Base-by-base conservation (phyloP, 2,113 vertebrate genomes). In the Oxyruncus cristatus region DNA sequence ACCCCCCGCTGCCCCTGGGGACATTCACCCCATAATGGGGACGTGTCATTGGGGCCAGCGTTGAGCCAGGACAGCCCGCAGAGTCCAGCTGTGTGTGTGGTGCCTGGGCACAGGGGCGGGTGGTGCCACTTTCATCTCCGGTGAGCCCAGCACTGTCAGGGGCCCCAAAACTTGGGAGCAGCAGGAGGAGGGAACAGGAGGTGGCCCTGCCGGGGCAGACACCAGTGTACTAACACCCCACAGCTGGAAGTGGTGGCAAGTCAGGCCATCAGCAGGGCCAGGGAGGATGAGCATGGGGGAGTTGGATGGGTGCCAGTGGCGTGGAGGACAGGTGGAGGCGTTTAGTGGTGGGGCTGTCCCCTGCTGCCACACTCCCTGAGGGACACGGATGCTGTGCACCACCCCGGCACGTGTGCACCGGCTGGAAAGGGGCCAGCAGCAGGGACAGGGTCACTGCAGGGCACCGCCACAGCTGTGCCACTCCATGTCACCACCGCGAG, bases 11-110 rank as follows among this genome's bases (percentile, higher is more conserved):
- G 73, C 5, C 65, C 93, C n/a, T 3, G 77, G 39, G 95, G 85
- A 68, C 49, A 0, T 47, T 85, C 59, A 87, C 91, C 91, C 52
- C 53, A 49, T 19, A 0, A 2, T 5, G 3, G 63, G 68, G 16
- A 44, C 14, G 0, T 12, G 37, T 49, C 74, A 4, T 4, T 44
- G 46, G 2, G 4, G 84, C 33, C 37, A 33, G 26, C 4, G 2
- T 2, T 4, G 37, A 56, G 66, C 79, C 17, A 6, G 53, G 55
- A 19, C 26, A 1, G 74, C 21, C 21, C 2, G 66, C 21, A 20
- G 26, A 4, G 33, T 10, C 27, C 22, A 1, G 46, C 26, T 1
- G 9, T 7, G 9, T 2, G 11, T 3, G 5, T 1, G 14, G 12
- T 2, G 11, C 5, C 50, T 2, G 41, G 39, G 47, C 46, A 44